These are phyloP conservation scores for Chloropsis cyanopogon DNA, from an alignment of 2,113 vertebrate species.

Conservation along the genomic window DNA sequence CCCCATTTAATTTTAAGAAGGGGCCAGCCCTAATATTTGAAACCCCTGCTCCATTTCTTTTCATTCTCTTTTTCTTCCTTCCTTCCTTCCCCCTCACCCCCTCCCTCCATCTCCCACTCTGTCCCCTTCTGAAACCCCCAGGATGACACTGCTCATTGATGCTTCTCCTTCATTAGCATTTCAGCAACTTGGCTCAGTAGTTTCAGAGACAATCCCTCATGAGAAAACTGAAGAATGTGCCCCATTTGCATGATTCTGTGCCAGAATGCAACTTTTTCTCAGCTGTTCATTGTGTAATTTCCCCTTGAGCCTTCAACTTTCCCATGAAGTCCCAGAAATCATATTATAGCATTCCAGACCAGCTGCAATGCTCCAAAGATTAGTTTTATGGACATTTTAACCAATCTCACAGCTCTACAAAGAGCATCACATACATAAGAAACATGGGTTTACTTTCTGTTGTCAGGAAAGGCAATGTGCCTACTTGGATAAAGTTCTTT, in stretches of 20 bases:
- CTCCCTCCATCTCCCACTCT: slow-evolving; percentile 46
- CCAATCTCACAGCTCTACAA: slow-evolving; percentile 45
- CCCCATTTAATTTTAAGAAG: not conserved
- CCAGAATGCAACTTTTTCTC: slow-evolving; percentile 81
- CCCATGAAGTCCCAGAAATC: slow-evolving; percentile 81
- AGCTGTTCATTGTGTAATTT: slow-evolving; percentile 78
- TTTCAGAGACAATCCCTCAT: slow-evolving; percentile 84
- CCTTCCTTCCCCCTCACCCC: not conserved
- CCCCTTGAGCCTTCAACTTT: slow-evolving; percentile 77
- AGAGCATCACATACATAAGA: slow-evolving; percentile 52
- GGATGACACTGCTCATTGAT: slow-evolving; percentile 90
- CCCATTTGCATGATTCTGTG: slow-evolving; percentile 84
- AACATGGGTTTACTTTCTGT: slow-evolving; percentile 52
- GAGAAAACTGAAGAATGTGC: slow-evolving; percentile 89
- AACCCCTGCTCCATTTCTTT: slow-evolving; percentile 9
- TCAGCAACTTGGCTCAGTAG: slow-evolving; percentile 81
- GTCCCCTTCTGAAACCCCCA: slow-evolving; percentile 77
- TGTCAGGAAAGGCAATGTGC: slow-evolving; percentile 51
- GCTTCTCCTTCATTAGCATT: slow-evolving; percentile 90
- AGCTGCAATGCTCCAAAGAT: slow-evolving; percentile 59
- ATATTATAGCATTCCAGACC: slow-evolving; percentile 71
- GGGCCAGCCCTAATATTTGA: slow-evolving; percentile 26
- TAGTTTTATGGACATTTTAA: slow-evolving; percentile 57
- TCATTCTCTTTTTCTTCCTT: slow-evolving; percentile 51
- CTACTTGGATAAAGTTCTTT: slow-evolving; percentile 65